Evolutionary conservation across 1,140 invertebrate genomes (phyloP), one percentile per base, ranked within the genome.

Genomic region (Pseudomyrmex cubaensis): DNA sequence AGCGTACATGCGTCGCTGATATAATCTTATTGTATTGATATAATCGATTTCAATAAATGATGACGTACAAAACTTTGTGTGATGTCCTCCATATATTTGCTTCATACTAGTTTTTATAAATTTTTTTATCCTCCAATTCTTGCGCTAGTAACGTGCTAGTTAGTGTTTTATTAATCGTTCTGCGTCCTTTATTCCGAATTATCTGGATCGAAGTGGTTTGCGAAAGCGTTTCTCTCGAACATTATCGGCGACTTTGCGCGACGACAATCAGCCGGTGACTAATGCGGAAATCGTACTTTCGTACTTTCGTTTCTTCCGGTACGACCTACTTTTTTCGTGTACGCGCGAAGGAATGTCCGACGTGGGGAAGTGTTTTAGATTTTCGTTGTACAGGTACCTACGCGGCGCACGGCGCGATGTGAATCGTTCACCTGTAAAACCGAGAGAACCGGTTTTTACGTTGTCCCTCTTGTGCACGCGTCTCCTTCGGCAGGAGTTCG

Each of bases 381-480:
- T 85, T 77, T 54, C 54, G 57, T 44, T n/a, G 35, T 54, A 44
- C 59, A 52, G 75, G 83, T 78, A n/a, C 25, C 22, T 25, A 25
- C 17, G 25, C 56, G 25, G 48, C 48, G 64, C 56, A 20, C 61
- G 50, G 46, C 61, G 50, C 46, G 69, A 48, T 35, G 35, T 35
- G 35, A 35, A 35, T 63, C 72, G 77, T 57, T 56, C 64, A 73
- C 59, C 54, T 77, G 78, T 62, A 83, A 87, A 87, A 83, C 83
- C 20, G 66, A 64, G 17, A 83, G 17, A 83, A 86, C 84, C 84
- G 84, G 66, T 87, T 86, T 70, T 85, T 87, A 86, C 80, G 12
- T 20, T 50, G 66, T 52, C 54, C 5, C 54, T 57, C 67, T 48
- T 52, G 35, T 35, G 61, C 74, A 61, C 72, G 17, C 20, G 46